phyloP scores from a whole-genome alignment of 2,113 vertebrate species.

The Hippocampus comes region DNA sequence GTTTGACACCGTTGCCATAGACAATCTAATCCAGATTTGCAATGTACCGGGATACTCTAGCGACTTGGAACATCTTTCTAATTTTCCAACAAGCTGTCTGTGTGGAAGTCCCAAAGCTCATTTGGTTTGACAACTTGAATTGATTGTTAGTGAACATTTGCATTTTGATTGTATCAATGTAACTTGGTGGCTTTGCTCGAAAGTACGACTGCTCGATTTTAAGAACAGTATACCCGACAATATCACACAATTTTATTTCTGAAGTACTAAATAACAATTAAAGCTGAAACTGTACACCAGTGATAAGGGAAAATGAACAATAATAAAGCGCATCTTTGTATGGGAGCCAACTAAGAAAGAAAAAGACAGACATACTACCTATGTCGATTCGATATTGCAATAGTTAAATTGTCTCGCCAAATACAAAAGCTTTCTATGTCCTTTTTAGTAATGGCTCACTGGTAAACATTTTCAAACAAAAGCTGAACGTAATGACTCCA shows the following conservation, averaged over 20 bases:
- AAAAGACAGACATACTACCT: too few species aligned
- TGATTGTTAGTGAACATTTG: conserved; percentile 1
- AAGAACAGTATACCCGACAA: neutral
- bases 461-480: too few species aligned
- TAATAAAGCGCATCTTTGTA: too few species aligned
- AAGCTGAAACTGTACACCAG: neutral
- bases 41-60: neutral
- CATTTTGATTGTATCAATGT: neutral
- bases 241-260: neutral
- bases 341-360: too few species aligned
- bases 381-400: too few species aligned
- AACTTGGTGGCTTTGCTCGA: neutral
- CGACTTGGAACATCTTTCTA: neutral
- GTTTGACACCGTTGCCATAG: too few species aligned
- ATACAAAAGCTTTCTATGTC: too few species aligned
- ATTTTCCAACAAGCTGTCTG: neutral
- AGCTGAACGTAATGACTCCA: too few species aligned
- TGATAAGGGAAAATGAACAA: too few species aligned
- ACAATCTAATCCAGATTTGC: neutral
- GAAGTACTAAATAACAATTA: neutral
- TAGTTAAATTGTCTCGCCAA: too few species aligned
- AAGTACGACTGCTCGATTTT: too few species aligned
- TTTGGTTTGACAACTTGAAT: neutral
- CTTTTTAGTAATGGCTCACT: too few species aligned
- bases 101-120: neutral